Evolutionary conservation across 2,888 invertebrate species (phyloP).

Genomic region (Hymenopus coronatus): DNA sequence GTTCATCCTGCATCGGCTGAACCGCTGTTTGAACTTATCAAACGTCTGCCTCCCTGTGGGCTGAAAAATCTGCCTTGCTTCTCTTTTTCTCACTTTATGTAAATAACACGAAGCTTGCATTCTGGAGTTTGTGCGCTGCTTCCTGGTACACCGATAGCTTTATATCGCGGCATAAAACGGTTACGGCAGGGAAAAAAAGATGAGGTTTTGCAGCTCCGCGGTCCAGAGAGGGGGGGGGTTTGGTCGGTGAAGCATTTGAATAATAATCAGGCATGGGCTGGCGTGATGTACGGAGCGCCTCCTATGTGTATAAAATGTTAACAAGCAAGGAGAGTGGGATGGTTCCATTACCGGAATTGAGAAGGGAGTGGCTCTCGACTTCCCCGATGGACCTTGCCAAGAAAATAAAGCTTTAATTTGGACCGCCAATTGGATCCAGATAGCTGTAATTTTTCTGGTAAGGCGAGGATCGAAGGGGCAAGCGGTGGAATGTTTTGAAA

Average conservation of each 20-base stretch:
- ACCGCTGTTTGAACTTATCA: background rate
- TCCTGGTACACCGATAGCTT: background rate
- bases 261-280: background rate
- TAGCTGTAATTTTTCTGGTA: background rate
- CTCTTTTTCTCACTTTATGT: background rate
- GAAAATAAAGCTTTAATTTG: slow-evolving; percentile 11
- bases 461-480: background rate
- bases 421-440: slow-evolving; percentile 1
- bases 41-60: background rate
- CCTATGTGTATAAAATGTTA: background rate
- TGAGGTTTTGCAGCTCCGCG: background rate
- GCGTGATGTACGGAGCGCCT: background rate
- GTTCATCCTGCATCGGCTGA: no score
- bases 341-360: slow-evolving; percentile 11
- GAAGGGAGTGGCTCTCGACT: slow-evolving; percentile 3
- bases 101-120: background rate
- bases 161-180: background rate
- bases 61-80: background rate
- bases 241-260: background rate
- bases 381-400: background rate
- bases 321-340: background rate
- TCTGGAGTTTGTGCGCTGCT: background rate
- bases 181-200: background rate
- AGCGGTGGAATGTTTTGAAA: background rate
- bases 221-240: background rate